phyloP scores from a whole-genome alignment of 2,888 invertebrate species.

The Eupithecia pulchellata region DNA sequence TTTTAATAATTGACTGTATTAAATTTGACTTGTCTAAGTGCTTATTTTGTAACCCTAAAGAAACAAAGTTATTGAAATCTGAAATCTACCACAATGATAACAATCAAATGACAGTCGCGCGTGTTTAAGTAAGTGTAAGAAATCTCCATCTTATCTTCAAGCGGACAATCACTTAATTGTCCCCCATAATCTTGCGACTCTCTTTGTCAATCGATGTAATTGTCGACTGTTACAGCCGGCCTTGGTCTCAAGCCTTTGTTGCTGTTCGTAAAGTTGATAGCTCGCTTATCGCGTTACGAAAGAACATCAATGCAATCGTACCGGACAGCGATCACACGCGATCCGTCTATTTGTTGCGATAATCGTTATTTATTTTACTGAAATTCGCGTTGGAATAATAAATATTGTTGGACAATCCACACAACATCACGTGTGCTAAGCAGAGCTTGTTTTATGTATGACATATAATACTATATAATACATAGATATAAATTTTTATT shows the following conservation, averaged over 20 bases:
- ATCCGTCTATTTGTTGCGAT: slow-evolving; percentile 35
- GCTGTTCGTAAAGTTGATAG: slow-evolving; percentile 54
- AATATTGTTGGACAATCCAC: too few species aligned
- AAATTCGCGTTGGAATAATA: neutral
- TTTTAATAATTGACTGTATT: too few species aligned
- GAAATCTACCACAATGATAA: neutral
- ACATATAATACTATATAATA: too few species aligned
- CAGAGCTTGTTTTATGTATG: too few species aligned
- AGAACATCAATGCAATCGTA: slow-evolving; percentile 60
- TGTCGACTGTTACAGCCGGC: slow-evolving; percentile 45
- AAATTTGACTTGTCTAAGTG: too few species aligned
- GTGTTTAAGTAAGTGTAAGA: neutral
- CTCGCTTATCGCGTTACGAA: slow-evolving; percentile 62
- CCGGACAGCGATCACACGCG: slow-evolving; percentile 45
- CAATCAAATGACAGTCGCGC: neutral
- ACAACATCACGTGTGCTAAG: too few species aligned
- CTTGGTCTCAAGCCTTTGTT: slow-evolving; percentile 56
- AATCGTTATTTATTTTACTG: slow-evolving; percentile 23
- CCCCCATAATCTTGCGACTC: slow-evolving; percentile 35
- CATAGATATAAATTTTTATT: too few species aligned
- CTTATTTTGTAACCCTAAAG: too few species aligned
- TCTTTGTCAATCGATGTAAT: slow-evolving; percentile 45
- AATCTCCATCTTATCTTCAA: slow-evolving; percentile 1
- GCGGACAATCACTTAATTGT: slow-evolving; percentile 24
- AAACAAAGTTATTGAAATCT: too few species aligned